Evolutionary conservation across 1,140 invertebrate species (phyloP).

Genomic region (Anthonomus grandis): DNA sequence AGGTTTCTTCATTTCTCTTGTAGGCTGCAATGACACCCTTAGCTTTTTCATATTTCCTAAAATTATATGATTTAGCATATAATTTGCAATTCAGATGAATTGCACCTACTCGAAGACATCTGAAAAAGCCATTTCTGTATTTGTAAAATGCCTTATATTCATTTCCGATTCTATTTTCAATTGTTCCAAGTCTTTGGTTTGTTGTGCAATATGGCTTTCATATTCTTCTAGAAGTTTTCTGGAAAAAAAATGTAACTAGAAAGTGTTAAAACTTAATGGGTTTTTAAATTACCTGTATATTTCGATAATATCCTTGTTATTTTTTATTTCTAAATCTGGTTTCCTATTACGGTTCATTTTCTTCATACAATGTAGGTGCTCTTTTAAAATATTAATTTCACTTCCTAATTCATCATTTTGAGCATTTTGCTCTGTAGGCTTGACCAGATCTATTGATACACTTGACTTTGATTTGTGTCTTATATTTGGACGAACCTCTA

Average conservation of each 20-base stretch:
- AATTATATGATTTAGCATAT: neutral
- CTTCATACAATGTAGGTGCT: neutral
- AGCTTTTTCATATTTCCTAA: conserved; percentile 55
- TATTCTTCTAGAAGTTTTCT: conserved; percentile 13
- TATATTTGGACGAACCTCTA: neutral
- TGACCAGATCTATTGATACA: neutral
- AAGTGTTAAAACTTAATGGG: neutral
- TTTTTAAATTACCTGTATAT: no score
- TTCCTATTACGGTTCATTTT: neutral
- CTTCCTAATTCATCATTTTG: neutral
- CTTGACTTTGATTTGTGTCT: neutral
- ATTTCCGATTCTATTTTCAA: conserved; percentile 7
- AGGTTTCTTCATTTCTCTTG: conserved; percentile 57
- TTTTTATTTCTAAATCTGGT: no score
- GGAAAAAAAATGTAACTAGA: neutral
- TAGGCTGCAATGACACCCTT: conserved; percentile 56
- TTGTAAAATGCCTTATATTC: conserved; percentile 10
- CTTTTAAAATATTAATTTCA: neutral
- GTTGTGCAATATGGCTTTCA: conserved; percentile 1
- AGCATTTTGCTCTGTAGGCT: neutral
- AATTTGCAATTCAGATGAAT: neutral
- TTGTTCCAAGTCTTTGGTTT: conserved; percentile 6
- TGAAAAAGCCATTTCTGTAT: conserved; percentile 22
- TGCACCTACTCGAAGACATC: conserved; percentile 19
- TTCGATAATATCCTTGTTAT: no score